A percentile compares a stretch with the other conserved stretches of the same genome.
Conservation (phyloP, 2,113 vertebrate genomes). For the Forbesichthys papilliferus region DNA sequence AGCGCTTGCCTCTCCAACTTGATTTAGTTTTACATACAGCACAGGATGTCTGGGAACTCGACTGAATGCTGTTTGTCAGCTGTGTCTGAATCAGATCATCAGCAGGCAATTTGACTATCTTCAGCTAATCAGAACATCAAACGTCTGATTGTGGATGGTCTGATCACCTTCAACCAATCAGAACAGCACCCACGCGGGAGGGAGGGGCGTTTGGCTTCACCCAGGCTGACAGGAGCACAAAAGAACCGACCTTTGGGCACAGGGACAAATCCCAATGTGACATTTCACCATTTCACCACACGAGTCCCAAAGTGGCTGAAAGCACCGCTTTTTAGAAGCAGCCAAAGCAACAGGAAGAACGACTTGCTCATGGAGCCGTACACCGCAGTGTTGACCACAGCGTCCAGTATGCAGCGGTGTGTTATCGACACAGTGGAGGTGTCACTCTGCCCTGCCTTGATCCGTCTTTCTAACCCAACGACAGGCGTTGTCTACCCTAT, state of each 20-base stretch:
- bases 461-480: constrained; percentile 12
- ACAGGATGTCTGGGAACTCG: too few relatives aligned
- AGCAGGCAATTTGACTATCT: too few relatives aligned
- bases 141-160: too few relatives aligned
- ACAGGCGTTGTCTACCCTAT: constrained; percentile 15
- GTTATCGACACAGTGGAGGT: background rate
- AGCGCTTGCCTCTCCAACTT: too few relatives aligned
- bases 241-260: background rate
- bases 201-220: too few relatives aligned
- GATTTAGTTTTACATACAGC: too few relatives aligned
- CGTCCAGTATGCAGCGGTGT: constrained; percentile 7
- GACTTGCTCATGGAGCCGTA: background rate
- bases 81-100: too few relatives aligned
- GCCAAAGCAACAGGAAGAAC: background rate
- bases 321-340: background rate
- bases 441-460: background rate
- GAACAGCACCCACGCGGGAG: too few relatives aligned
- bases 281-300: constrained; percentile 24
- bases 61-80: too few relatives aligned
- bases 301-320: constrained; percentile 23
- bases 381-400: background rate
- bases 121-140: too few relatives aligned
- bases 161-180: too few relatives aligned
- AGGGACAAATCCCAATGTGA: constrained; percentile 8
- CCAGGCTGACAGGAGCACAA: background rate